phyloP scores from a whole-genome alignment of 2,888 invertebrate genomes.

The Nephrotoma flavescens region DNA sequence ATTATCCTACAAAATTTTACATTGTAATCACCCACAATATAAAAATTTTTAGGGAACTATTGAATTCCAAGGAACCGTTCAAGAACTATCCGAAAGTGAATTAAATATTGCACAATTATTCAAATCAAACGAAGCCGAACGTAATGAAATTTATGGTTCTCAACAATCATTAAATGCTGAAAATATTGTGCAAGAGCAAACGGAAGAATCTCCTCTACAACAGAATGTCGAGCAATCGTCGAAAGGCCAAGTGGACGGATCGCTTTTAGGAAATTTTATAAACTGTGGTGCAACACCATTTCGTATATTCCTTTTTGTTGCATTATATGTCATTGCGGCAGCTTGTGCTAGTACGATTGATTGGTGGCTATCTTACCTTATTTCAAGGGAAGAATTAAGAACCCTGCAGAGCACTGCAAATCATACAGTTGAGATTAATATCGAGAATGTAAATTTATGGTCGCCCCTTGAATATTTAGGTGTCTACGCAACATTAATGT shows the following conservation, averaged over 20 bases:
- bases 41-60: slow-evolving; percentile 28
- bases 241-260: slow-evolving; percentile 31
- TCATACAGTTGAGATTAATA: not conserved
- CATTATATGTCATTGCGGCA: not conserved
- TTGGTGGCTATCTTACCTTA: not conserved
- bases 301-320: not conserved
- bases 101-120: slow-evolving; percentile 38
- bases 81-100: slow-evolving; percentile 30
- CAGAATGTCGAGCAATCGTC: slow-evolving; percentile 27
- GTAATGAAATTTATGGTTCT: slow-evolving; percentile 16
- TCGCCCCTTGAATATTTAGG: not conserved
- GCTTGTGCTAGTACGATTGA: not conserved
- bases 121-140: slow-evolving; percentile 17
- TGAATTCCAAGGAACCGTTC: slow-evolving; percentile 34
- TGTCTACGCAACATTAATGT: not conserved
- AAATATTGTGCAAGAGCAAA: not conserved
- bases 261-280: slow-evolving; percentile 9
- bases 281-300: not conserved
- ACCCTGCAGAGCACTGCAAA: not conserved
- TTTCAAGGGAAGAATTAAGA: not conserved
- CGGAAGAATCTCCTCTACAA: not conserved
- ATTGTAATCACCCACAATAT: not conserved
- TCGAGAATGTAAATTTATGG: not conserved
- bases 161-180: not conserved
- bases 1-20: not conserved